Conservation (phyloP, 2,113 vertebrate genomes). For the Accipiter cooperii region DNA sequence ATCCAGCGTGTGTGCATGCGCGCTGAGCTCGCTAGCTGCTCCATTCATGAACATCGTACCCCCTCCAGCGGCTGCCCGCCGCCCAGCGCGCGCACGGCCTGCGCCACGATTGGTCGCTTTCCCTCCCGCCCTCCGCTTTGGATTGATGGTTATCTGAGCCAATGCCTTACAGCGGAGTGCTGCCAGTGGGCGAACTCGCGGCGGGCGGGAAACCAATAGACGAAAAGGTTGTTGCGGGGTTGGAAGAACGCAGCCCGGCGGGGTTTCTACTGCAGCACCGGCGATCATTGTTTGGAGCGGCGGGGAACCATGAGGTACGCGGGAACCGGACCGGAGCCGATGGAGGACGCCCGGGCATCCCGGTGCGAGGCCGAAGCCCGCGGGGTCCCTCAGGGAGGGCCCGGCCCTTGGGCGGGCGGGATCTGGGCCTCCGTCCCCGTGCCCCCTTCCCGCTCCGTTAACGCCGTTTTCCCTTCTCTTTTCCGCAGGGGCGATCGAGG, state of each 20-base stretch:
- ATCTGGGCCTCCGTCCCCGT: too few relatives aligned
- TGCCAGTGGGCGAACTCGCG: rapidly evolving
- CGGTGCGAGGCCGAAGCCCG: neutral
- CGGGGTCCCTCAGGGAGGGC: neutral
- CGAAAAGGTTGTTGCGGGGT: neutral
- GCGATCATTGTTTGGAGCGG: neutral
- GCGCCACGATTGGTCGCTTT: neutral
- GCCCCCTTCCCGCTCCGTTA: neutral
- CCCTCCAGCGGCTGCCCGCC: neutral
- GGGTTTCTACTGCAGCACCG: neutral
- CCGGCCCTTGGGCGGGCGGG: too few relatives aligned
- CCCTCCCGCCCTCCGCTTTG: rapidly evolving
- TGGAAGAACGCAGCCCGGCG: too few relatives aligned
- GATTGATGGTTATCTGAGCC: rapidly evolving
- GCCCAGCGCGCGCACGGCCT: neutral
- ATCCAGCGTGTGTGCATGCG: rapidly evolving
- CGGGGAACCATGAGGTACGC: neutral
- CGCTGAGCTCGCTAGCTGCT: rapidly evolving
- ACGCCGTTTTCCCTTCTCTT: neutral
- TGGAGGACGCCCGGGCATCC: neutral
- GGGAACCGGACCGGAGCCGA: neutral
- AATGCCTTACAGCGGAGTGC: rapidly evolving
- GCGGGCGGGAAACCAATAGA: neutral
- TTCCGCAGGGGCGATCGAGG: conserved; percentile 13
- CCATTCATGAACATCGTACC: neutral